These are phyloP conservation scores for Anadara kagoshimensis DNA, from an alignment of 1,140 invertebrate species.

Conservation along the genomic window DNA sequence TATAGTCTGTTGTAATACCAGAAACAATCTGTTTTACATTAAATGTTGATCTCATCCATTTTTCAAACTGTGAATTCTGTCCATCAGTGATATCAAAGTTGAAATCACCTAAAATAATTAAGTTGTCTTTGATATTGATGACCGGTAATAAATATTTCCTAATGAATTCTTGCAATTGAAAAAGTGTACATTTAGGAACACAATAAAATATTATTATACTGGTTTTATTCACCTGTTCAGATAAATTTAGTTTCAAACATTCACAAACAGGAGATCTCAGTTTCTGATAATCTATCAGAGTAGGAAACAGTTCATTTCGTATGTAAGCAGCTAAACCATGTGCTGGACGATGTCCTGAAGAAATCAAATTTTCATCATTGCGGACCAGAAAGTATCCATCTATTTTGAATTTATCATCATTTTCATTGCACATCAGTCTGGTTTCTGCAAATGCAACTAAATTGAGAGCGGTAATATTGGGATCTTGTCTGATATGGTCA, in stretches of 20 bases:
- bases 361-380: background rate
- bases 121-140: too few species aligned
- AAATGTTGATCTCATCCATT: background rate
- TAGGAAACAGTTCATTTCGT: background rate
- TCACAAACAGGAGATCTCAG: background rate
- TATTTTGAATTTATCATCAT: background rate
- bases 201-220: background rate
- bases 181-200: background rate
- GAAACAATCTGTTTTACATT: background rate
- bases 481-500: slow-evolving; percentile 16
- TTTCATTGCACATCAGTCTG: slow-evolving; percentile 7
- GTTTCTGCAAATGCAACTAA: slow-evolving; percentile 25
- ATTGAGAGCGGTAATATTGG: slow-evolving; percentile 14
- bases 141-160: background rate
- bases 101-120: background rate
- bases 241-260: background rate
- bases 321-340: background rate
- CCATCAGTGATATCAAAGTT: background rate
- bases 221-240: background rate
- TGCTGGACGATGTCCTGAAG: background rate
- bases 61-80: too few species aligned
- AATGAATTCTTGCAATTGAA: too few species aligned
- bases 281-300: background rate
- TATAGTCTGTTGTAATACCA: background rate
- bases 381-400: too few species aligned